These are phyloP conservation scores for Virgularia gustaviana DNA, from an alignment of 92 coral and sea anemone species.

Conservation along the genomic window DNA sequence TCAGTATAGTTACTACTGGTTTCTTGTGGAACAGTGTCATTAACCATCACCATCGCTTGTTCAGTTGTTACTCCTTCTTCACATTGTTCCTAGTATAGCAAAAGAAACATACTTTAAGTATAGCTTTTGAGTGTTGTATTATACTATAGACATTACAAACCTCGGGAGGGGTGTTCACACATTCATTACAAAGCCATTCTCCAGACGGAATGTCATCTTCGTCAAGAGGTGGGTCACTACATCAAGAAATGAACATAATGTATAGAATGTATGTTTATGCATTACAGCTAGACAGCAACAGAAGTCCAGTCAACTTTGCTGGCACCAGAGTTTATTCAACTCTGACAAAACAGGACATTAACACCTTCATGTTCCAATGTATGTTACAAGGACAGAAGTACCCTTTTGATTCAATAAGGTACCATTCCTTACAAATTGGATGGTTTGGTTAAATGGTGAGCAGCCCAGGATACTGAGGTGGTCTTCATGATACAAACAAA, in stretches of 20 bases:
- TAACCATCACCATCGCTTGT: background rate
- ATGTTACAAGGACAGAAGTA: no score
- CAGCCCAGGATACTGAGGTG: no score
- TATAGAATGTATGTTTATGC: background rate
- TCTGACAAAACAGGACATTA: no score
- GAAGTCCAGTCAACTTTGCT: background rate
- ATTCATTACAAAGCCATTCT: conserved; percentile 98
- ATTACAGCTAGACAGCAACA: background rate
- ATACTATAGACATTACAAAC: conserved; percentile 40
- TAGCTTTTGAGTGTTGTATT: background rate
- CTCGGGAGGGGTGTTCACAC: conserved; percentile 62
- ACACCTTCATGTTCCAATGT: no score
- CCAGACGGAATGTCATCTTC: conserved; percentile 99
- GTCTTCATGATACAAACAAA: no score
- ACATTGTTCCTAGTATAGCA: background rate
- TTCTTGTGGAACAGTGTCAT: background rate
- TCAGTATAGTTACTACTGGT: no score
- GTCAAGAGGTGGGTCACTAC: conserved; percentile 93
- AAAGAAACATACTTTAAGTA: background rate
- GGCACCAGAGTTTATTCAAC: no score
- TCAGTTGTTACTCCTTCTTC: no score
- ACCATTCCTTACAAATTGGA: no score
- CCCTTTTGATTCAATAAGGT: no score
- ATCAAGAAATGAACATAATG: background rate
- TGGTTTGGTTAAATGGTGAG: no score